Evolutionary conservation across 1,140 invertebrate genomes (phyloP).

Genomic region (Camponotus floridanus): DNA sequence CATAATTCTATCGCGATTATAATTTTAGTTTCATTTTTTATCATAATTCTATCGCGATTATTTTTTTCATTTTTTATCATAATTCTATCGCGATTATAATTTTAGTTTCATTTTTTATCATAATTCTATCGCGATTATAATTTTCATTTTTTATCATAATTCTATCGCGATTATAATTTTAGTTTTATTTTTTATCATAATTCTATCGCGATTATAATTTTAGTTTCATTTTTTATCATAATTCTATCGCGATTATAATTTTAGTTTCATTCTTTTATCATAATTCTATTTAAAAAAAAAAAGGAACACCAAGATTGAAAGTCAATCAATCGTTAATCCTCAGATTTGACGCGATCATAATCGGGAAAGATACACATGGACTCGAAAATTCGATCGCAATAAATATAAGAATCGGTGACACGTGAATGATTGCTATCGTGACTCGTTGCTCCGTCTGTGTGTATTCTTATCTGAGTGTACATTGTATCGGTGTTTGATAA

Average conservation of each 20-base stretch:
- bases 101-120: background rate
- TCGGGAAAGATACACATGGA: background rate
- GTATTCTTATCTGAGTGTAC: constrained; percentile 26
- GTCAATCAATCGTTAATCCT: background rate
- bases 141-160: background rate
- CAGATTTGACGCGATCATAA: background rate
- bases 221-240: background rate
- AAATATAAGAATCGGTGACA: background rate
- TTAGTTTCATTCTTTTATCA: background rate
- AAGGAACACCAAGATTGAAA: background rate
- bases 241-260: background rate
- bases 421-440: background rate
- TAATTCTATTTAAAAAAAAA: background rate
- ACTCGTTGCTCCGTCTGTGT: constrained; percentile 25
- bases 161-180: background rate
- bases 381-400: background rate
- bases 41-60: background rate
- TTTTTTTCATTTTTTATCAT: background rate
- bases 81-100: background rate
- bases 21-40: background rate
- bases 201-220: background rate
- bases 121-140: background rate
- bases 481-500: constrained; percentile 24
- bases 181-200: background rate
- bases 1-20: background rate